These are phyloP conservation scores for Prionace glauca DNA, from an alignment of 2,797 vertebrate genomes.

Conservation along the genomic window DNA sequence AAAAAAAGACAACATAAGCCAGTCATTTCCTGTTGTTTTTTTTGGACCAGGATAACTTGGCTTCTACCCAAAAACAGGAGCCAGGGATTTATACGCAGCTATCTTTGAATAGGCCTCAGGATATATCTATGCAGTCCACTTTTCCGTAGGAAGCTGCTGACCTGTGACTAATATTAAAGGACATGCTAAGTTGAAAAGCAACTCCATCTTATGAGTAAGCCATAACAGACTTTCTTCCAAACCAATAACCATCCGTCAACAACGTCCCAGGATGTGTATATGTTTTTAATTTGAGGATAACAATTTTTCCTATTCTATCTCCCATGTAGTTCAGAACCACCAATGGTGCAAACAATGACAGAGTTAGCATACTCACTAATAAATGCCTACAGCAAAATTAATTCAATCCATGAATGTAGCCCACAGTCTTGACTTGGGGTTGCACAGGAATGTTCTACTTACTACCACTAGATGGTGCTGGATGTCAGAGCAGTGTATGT, in stretches of 20 bases:
- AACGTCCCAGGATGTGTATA: background rate
- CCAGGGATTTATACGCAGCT: background rate
- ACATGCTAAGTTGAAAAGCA: background rate
- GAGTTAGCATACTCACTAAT: background rate
- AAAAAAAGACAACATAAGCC: background rate
- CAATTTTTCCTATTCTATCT: no score
- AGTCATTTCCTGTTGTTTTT: constrained; percentile 26
- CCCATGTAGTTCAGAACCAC: background rate
- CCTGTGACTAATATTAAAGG: background rate
- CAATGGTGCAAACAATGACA: background rate
- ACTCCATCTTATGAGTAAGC: background rate
- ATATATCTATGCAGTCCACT: background rate
- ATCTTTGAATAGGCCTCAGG: background rate
- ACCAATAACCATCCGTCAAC: background rate
- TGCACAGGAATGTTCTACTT: background rate
- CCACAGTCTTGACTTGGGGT: background rate
- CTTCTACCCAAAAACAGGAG: background rate
- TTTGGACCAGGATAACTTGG: background rate
- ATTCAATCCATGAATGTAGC: background rate
- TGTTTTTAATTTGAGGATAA: background rate
- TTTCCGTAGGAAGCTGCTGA: background rate
- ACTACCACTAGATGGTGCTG: background rate
- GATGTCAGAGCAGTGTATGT: background rate
- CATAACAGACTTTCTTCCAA: background rate
- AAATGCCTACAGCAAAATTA: background rate